These are phyloP conservation scores for Mamestra brassicae DNA, from an alignment of 2,888 invertebrate genomes.

Conservation along the genomic window DNA sequence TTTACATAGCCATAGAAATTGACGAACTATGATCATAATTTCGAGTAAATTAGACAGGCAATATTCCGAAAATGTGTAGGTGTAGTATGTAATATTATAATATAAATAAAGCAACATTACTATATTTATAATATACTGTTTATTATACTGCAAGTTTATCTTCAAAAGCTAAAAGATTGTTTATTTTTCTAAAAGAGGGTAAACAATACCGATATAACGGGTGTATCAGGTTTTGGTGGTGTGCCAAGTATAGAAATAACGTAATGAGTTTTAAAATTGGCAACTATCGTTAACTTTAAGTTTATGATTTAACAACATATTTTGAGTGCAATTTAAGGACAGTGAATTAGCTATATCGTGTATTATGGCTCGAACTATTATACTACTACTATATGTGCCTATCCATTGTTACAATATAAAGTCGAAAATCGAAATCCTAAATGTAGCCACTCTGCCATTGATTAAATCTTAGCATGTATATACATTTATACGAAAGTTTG, in stretches of 20 bases:
- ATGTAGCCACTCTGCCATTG: no score
- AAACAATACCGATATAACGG: constrained; percentile 50
- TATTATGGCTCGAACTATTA: neutral
- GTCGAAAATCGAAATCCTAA: no score
- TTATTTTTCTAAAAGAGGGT: constrained; percentile 62
- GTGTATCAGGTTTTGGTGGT: constrained; percentile 57
- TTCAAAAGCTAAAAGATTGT: constrained; percentile 44
- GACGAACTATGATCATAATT: constrained; percentile 32
- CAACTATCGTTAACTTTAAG: constrained; percentile 55
- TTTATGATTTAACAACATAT: constrained; percentile 46
- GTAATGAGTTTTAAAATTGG: constrained; percentile 66
- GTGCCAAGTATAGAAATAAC: constrained; percentile 58
- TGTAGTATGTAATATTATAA: constrained; percentile 34
- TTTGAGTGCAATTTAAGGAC: constrained; percentile 30
- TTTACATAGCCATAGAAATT: constrained; percentile 10
- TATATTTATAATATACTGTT: constrained; percentile 41
- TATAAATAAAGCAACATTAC: constrained; percentile 47
- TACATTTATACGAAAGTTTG: no score
- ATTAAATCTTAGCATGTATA: neutral
- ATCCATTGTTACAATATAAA: no score
- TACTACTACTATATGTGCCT: neutral
- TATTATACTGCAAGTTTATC: constrained; percentile 48
- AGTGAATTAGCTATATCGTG: constrained; percentile 11
- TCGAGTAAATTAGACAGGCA: constrained; percentile 38
- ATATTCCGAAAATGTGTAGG: constrained; percentile 35